phyloP scores from a whole-genome alignment of 1,140 invertebrate species.

The Latrodectus geometricus region DNA sequence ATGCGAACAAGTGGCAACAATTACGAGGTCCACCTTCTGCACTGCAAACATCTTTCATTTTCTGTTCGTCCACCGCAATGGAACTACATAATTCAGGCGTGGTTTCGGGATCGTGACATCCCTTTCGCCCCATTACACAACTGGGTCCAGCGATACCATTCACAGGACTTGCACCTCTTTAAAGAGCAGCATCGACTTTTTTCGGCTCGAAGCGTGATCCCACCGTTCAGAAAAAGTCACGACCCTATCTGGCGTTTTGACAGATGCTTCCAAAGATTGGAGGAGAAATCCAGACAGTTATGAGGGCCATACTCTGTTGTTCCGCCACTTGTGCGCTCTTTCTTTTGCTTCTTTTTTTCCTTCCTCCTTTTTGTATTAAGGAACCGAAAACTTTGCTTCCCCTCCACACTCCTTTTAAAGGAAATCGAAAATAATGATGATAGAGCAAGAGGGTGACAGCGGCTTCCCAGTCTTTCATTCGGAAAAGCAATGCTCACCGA shows the following conservation, averaged over 20 bases:
- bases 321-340: not conserved
- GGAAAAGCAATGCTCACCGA: too few species aligned
- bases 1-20: not conserved
- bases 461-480: too few species aligned
- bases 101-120: not conserved
- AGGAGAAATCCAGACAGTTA: not conserved
- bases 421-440: not conserved
- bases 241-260: not conserved
- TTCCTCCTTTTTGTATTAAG: not conserved
- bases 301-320: not conserved
- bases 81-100: not conserved
- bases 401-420: too few species aligned
- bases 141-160: too few species aligned
- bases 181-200: not conserved
- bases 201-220: not conserved
- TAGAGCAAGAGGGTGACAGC: not conserved
- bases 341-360: not conserved
- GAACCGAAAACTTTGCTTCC: not conserved
- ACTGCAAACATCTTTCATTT: not conserved
- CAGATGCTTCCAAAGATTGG: not conserved
- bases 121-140: not conserved
- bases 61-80: not conserved
- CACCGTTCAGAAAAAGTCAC: not conserved
- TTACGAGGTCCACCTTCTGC: not conserved
- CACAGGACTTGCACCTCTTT: too few species aligned